Conservation (phyloP, 2,113 vertebrate species). For the Thomomys bottae region DNA sequence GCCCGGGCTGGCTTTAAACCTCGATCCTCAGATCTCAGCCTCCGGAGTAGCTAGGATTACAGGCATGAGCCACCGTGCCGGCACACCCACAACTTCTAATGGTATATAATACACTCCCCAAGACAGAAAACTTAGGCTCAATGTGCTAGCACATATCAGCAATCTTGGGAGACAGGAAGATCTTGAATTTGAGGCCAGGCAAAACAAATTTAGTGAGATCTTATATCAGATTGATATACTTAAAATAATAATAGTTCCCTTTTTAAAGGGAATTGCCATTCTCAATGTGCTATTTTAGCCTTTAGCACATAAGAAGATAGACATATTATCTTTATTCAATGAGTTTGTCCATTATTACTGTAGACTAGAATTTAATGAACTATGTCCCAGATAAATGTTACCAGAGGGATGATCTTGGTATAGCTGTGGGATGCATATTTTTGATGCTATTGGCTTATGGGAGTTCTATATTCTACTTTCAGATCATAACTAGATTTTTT, state of each 20-base stretch:
- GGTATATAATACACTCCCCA: too few relatives aligned
- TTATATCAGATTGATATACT: background rate
- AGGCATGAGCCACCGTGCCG: too few relatives aligned
- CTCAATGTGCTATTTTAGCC: slow-evolving; percentile 27
- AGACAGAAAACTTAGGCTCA: too few relatives aligned
- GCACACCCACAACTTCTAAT: too few relatives aligned
- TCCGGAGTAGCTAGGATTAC: too few relatives aligned
- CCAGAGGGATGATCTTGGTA: slow-evolving; percentile 26
- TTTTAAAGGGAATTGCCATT: background rate
- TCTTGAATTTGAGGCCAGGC: too few relatives aligned
- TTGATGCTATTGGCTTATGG: slow-evolving; percentile 14
- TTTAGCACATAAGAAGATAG: background rate
- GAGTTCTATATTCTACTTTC: background rate
- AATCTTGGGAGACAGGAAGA: too few relatives aligned
- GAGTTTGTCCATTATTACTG: background rate
- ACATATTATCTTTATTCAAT: slow-evolving; percentile 45
- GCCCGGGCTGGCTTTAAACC: too few relatives aligned
- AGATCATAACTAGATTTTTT: background rate
- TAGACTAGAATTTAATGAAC: slow-evolving; percentile 17
- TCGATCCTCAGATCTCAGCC: too few relatives aligned
- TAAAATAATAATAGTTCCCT: background rate
- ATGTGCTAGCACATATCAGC: too few relatives aligned
- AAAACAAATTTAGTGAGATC: too few relatives aligned
- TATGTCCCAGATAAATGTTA: slow-evolving; percentile 37
- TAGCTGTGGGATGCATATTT: background rate